Base-by-base conservation (phyloP, 2,113 vertebrate species). In the Notothenia coriiceps region DNA sequence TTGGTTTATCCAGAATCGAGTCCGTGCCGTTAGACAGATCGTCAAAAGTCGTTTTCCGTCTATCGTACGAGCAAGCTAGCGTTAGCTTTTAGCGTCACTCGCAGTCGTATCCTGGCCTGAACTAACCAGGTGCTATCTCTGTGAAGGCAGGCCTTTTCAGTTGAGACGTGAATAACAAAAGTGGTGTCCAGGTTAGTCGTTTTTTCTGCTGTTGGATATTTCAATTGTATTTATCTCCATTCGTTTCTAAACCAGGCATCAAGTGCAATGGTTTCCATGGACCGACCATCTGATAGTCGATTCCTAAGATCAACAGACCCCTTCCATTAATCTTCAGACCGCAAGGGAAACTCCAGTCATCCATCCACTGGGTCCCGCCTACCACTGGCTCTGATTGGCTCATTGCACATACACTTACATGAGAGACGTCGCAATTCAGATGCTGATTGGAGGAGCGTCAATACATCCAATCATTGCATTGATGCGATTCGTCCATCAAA, bases 341-440 rank as follows among this genome's bases (percentile, higher is more conserved):
- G 92, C 90, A 94, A 92, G 89, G 93, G 92, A 94, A 95, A 95
- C 95, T 95, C 95, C 93, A 93, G 94, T 91, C 91, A 85, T 91
- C 92, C 90, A 89, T 79, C 75, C 54, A 76, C 17, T 11, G 10
- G 33, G 69, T 18, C 73, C 93, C 90, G 80, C 94, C 94, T 70
- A 62, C 56, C 10, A 0, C 7, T 0, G 50, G 0, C 43, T 68
- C 17, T 70, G 52, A 94, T 93, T 94, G 93, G 94, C 18, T 76
- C 22, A 0, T 1, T 0, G 1, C 29, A 14, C 22, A 17, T 46
- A 61, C 2, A 61, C 11, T 43, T 44, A 35, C 6, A 2, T 66
- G 86, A 85, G 40, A 85, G 54, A 44, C 9, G 2, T 35, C n/a
- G 12, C 9, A 65, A 17, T 0, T 9, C 15, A 2, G 44, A 1